Base-by-base conservation (phyloP, 1,140 invertebrate species). In the Vanessa atalanta region DNA sequence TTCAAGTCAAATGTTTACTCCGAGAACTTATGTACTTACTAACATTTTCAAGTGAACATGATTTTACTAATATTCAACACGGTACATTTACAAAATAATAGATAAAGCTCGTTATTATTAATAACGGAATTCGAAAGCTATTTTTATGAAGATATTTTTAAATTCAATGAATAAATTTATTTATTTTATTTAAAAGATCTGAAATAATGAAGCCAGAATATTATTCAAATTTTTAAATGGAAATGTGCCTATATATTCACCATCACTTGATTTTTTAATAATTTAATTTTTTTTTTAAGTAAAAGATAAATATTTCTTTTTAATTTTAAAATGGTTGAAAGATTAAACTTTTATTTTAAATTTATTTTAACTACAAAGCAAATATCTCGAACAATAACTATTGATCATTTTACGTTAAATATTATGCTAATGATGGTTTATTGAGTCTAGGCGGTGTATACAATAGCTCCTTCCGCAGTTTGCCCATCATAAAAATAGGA, bases 401-500 rank as follows among this genome's bases (percentile, higher is more conserved):
- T 61, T 55, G 57, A 68, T 48, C 57, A 63, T 73, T 20, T 48
- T 12, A 11, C 7, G n/a, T 48, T 65, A 47, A 47, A 65, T 47
- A 61, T 26, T 65, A 65, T 65, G 43, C 47, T 48, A 65, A 70
- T 23, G 26, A 53, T 47, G 37, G 51, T 70, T 70, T 61, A 71
- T 74, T 37, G 51, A 68, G 55, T 67, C 48, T 57, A 51, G 15
- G 63, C 43, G 70, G 51, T 43, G 23, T 55, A 67, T 73, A 60
- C 64, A 73, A 66, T 60, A 15, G 57, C 20, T 55, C 47, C 60
- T 73, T 75, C 70, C 47, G 60, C 68, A 74, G 79, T 82, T 80
- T 80, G 73, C 72, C 20, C 64, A 78, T 72, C 77, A 82, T 84
- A 86, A 86, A 88, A 83, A 80, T 83, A 73, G 50, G 78, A 77